These are phyloP conservation scores for Hirtodrosophila alboralis DNA, from an alignment of 2,888 invertebrate species.

Conservation along the genomic window DNA sequence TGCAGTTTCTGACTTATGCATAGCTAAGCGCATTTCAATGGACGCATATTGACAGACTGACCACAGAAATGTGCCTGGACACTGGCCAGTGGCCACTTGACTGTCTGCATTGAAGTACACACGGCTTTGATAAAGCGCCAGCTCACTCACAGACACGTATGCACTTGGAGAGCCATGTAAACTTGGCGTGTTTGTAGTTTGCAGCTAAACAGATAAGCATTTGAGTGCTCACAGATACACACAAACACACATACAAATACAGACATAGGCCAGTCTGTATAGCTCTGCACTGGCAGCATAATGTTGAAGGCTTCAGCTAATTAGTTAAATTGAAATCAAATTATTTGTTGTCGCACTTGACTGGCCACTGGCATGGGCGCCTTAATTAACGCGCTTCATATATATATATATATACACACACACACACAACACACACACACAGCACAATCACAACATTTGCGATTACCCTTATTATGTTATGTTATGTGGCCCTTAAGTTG, in stretches of 20 bases:
- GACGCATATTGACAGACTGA: slow-evolving; percentile 70
- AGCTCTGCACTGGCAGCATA: slow-evolving; percentile 51
- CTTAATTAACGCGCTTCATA: slow-evolving; percentile 76
- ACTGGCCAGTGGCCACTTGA: slow-evolving; percentile 55
- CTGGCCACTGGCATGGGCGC: slow-evolving; percentile 72
- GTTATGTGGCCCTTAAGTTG: slow-evolving; percentile 8
- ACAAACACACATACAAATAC: slow-evolving; percentile 8
- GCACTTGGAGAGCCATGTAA: slow-evolving; percentile 33
- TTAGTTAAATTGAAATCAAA: slow-evolving; percentile 83
- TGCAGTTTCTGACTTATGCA: slow-evolving; percentile 60
- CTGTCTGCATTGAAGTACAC: slow-evolving; percentile 72
- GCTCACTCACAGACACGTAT: slow-evolving; percentile 32
- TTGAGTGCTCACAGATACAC: slow-evolving; percentile 45
- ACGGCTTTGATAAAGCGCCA: slow-evolving; percentile 65
- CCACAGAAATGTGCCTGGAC: too few species aligned
- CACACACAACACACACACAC: slow-evolving; percentile 8
- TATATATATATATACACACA: slow-evolving; percentile 30
- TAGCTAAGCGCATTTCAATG: slow-evolving; percentile 66
- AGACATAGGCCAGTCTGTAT: slow-evolving; percentile 22
- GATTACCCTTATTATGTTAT: slow-evolving; percentile 45
- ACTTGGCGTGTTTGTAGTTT: slow-evolving; percentile 57
- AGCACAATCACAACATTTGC: slow-evolving; percentile 15
- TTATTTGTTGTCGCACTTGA: slow-evolving; percentile 83
- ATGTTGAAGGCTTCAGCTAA: slow-evolving; percentile 78
- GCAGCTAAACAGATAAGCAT: slow-evolving; percentile 70